Evolutionary conservation across 2,797 vertebrate species (phyloP), one percentile per base, ranked within the genome.

Genomic region (Typhlichthys eigenmanni): DNA sequence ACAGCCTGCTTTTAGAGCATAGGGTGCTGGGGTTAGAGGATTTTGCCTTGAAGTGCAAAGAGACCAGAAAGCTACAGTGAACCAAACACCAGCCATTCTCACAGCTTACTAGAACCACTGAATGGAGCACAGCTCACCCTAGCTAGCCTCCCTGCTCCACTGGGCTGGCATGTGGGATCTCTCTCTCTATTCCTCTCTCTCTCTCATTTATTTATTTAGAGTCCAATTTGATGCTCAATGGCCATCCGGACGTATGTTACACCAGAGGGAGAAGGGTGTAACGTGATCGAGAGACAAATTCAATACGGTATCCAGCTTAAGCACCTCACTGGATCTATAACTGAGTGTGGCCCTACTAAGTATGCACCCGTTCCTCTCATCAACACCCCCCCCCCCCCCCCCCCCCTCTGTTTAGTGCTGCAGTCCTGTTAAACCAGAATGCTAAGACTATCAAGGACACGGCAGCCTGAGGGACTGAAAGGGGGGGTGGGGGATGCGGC

Each of bases 11-110:
- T 91, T 91, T 90, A 92, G 90, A 92, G 96, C 92, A 96, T 94
- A 96, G 93, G 94, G 95, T 95, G 94, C 95, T 95, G 95, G 89
- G 96, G 96, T 98, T 98, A 98, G 95, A 98, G 93, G 95, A 94
- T 89, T 95, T 96, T 96, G 97, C 95, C 96, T 98, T 98, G 94
- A 94, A 97, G 96, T 98, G 97, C 97, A 98, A 87, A 93, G 95
- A 98, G 96, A 98, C 96, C 96, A 98, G 96, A 98, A 98, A 98
- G 96, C 97, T 99, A 99, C 96, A 98, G 97, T 98, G 96, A 97
- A 98, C 95, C 96, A 98, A 96, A 97, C 94, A 95, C 88, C 83
- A 97, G 96, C 95, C 92, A 96, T 98, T 99, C 97, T 98, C 97
- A 99, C 97, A 98, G 97, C 97, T 98, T 97, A 95, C 93, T 94